Evolutionary conservation across 2,797 vertebrate species (phyloP), one percentile per base, ranked within the genome.

Genomic region (Bovichtus variegatus): DNA sequence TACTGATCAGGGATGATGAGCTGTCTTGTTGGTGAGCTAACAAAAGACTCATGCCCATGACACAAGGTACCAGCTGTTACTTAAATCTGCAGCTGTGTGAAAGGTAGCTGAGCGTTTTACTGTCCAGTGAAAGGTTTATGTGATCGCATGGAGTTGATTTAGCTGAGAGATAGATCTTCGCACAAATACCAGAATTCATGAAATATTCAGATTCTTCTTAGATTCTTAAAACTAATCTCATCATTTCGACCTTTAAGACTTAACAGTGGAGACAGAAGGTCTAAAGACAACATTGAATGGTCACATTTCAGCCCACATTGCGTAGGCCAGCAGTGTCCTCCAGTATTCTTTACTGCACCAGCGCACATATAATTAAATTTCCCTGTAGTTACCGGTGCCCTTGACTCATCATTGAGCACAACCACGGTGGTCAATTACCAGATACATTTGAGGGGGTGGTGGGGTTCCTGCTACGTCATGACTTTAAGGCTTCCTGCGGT

Each of bases 361-460:
- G 65, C 3, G 29, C 71, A 78, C 62, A 66, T 63, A 44, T 81
- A 87, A 91, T 89, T 82, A 54, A 3, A 91, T 89, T 80, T 85
- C 54, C 68, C 58, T 16, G 34, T 78, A 84, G 86, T 89, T 85
- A 81, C 77, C 57, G 23, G 59, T 91, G 82, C 65, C 89, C 88
- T 91, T 91, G 84, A 89, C 70, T 90, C 86, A 84, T 80, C 78
- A 78, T 77, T 87, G 86, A 85, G 73, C 70, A 27, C 25, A 59
- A 72, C 65, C 21, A 21, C 27, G 15, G 58, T 50, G 74, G 59
- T 81, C 87, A 80, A 69, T 86, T 82, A 83, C 16, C n/a, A 72
- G 38, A 76, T 57, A 73, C 51, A 29, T 58, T 70, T 69, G 58
- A 54, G 51, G 41, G 25, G 49, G 57, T 47, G 44, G 15, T 60